These are phyloP conservation scores for Bicyclus anynana DNA, from an alignment of 1,140 invertebrate genomes.

Conservation along the genomic window DNA sequence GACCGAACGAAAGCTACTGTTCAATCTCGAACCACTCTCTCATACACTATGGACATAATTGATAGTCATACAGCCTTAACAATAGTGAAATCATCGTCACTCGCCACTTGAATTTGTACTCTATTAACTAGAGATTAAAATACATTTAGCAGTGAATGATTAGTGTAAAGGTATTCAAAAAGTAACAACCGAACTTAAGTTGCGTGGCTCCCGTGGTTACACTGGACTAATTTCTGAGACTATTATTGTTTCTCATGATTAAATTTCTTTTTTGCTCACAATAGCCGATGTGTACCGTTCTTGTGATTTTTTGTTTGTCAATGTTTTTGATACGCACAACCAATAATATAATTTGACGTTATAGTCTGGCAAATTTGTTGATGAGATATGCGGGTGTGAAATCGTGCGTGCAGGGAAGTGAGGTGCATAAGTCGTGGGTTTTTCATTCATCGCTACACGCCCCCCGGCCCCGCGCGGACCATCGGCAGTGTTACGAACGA, in stretches of 20 bases:
- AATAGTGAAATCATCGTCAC: constrained; percentile 63
- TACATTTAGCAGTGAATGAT: constrained; percentile 27
- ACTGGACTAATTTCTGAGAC: constrained; percentile 70
- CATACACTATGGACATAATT: constrained; percentile 71
- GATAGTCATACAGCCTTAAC: constrained; percentile 73
- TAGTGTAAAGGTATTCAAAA: constrained; percentile 51
- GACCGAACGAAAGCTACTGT: constrained; percentile 69
- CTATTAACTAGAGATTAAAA: constrained; percentile 32
- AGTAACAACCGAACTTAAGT: constrained; percentile 59
- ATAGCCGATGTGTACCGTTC: constrained; percentile 48
- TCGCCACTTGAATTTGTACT: constrained; percentile 29
- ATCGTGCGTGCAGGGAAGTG: too few species aligned
- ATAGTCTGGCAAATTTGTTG: too few species aligned
- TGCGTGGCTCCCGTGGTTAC: constrained; percentile 74
- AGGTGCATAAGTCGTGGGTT: too few species aligned
- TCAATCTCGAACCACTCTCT: constrained; percentile 68
- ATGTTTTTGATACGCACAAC: constrained; percentile 17
- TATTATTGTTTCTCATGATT: constrained; percentile 76
- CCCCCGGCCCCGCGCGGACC: too few species aligned
- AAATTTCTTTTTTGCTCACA: constrained; percentile 72
- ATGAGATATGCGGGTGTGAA: too few species aligned
- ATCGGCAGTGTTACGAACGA: too few species aligned
- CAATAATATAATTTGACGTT: not conserved
- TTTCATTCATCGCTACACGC: too few species aligned
- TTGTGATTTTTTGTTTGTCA: constrained; percentile 17